Base-by-base conservation (phyloP, 1,140 invertebrate genomes). In the Penaeus vannamei region DNA sequence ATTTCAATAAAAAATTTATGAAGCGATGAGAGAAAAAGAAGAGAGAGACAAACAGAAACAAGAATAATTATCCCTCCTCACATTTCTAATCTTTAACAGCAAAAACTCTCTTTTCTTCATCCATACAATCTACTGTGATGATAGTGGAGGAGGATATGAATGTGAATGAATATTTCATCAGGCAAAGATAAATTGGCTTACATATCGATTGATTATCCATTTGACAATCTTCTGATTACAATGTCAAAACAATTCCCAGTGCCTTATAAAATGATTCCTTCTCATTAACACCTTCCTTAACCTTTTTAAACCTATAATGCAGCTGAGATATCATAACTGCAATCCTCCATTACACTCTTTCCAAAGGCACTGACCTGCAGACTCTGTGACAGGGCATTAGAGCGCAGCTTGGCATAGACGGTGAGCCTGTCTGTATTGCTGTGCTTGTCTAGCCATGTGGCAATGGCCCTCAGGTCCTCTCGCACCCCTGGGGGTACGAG, bases 371-470 rank as follows among this genome's bases (percentile, higher is more conserved):
- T 29, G 29, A 91, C 91, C 89, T 90, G 85, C 26, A 91, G 76
- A 66, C 88, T 90, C 77, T 91, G 87, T 81, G 83, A 76, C 29
- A 91, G 79, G 26, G 87, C 87, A 86, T 90, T 82, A n/a, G 91
- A 89, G 19, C 91, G 87, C 29, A 90, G 66, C 23, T 91, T 91
- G 42, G 91, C 91, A 79, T 91, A 91, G 29, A 90, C 87, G 22
- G 90, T 91, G 46, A 91, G 85, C 59, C 88, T 84, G 62, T 87
- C 91, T 23, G 89, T 86, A 36, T 89, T 90, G 62, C 85, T 82
- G 77, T 91, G 90, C 86, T 90, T 85, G 77, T 91, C 90, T 0
- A 91, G 89, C 91, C 91, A 91, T 26, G 86, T 64, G 19, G 91
- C 90, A 76, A 91, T 91, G 60, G 87, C 86, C 17, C 87, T 62